Evolutionary conservation across 2,888 invertebrate species (phyloP).

Genomic region (Tyria jacobaeae): DNA sequence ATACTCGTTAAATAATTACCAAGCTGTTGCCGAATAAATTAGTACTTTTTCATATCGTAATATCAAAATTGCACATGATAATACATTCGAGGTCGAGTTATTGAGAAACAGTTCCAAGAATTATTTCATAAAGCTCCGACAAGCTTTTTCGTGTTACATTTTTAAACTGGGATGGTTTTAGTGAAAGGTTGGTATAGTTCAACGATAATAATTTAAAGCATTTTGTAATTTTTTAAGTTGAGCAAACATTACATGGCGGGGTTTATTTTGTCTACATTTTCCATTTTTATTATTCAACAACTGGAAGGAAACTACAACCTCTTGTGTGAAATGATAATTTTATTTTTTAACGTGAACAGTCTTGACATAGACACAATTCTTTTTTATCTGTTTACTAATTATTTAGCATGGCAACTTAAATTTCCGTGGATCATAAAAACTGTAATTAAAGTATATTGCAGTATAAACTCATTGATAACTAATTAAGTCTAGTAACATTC

Average conservation of each 20-base stretch:
- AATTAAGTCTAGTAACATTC: conserved; percentile 42
- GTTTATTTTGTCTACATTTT: too few species aligned
- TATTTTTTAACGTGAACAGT: too few species aligned
- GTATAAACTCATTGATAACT: conserved; percentile 36
- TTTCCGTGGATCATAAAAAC: conserved; percentile 16
- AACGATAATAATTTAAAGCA: conserved; percentile 21
- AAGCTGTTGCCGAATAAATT: conserved; percentile 31
- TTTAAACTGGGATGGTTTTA: conserved; percentile 27
- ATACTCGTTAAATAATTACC: conserved; percentile 25
- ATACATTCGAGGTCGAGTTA: conserved; percentile 33
- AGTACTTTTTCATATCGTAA: conserved; percentile 33
- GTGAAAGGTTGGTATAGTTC: conserved; percentile 38
- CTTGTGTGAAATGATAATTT: too few species aligned
- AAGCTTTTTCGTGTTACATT: conserved; percentile 15
- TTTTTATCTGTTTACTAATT: conserved; percentile 4
- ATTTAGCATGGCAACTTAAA: not conserved
- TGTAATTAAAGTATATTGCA: conserved; percentile 22
- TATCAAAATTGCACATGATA: conserved; percentile 35
- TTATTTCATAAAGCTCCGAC: conserved; percentile 28
- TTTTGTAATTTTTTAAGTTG: not conserved
- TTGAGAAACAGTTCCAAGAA: conserved; percentile 39
- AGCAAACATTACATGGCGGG: not conserved
- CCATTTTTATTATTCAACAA: too few species aligned
- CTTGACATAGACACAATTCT: not conserved
- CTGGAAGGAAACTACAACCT: too few species aligned